A percentile compares a stretch with the other conserved stretches of the same genome.
These are phyloP conservation scores for Pterophyllum scalare DNA, from an alignment of 2,113 vertebrate species.

Conservation along the genomic window DNA sequence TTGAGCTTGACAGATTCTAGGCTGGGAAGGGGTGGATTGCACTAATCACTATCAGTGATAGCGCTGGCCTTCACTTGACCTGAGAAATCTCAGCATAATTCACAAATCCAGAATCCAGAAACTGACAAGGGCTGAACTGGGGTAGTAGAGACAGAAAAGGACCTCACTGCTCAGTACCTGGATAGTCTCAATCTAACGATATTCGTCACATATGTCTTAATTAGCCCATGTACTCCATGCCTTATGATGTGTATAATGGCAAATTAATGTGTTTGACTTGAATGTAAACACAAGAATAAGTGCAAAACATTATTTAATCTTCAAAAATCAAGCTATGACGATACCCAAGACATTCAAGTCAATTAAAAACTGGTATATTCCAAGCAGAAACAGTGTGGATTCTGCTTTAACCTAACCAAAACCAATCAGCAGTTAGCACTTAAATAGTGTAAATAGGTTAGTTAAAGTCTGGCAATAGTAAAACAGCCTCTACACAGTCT, in stretches of 20 bases:
- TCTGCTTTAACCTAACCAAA: neutral
- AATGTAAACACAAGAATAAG: too few relatives aligned
- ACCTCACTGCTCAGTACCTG: conserved; percentile 24
- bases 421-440: neutral
- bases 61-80: conserved; percentile 17
- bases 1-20: neutral
- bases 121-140: conserved; percentile 37
- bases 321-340: too few relatives aligned
- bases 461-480: neutral
- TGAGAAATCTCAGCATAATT: conserved; percentile 34
- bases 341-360: too few relatives aligned
- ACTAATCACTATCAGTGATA: conserved; percentile 25
- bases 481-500: neutral
- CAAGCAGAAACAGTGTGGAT: neutral
- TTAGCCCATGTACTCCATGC: neutral
- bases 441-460: neutral
- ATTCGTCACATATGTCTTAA: neutral
- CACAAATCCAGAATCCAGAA: conserved; percentile 30
- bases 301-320: too few relatives aligned
- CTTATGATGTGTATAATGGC: neutral
- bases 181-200: conserved; percentile 23
- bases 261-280: neutral
- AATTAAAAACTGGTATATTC: too few relatives aligned
- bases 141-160: neutral
- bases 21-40: neutral